These are phyloP conservation scores for Hylaea fasciaria DNA, from an alignment of 2,888 invertebrate species.

Conservation along the genomic window DNA sequence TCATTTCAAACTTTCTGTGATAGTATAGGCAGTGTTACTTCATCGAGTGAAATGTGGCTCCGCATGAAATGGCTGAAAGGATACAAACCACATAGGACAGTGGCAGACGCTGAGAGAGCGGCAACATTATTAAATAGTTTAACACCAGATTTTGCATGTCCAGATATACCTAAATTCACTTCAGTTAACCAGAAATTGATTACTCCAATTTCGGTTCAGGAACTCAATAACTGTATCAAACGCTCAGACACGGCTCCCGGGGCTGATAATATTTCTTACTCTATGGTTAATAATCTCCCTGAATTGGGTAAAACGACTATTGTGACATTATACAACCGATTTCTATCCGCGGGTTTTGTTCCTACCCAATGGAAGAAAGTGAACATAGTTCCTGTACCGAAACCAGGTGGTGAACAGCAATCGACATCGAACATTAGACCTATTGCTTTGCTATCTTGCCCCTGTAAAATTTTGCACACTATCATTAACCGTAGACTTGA, in stretches of 20 bases:
- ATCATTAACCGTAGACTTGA: neutral
- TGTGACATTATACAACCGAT: neutral
- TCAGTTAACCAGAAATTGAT: neutral
- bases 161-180: neutral
- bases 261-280: neutral
- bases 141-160: conserved; percentile 2
- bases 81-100: neutral
- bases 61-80: conserved; percentile 8
- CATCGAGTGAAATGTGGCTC: conserved; percentile 6
- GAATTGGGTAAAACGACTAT: neutral
- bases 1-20: neutral
- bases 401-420: neutral
- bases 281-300: conserved; percentile 5
- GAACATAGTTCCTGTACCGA: conserved; percentile 10
- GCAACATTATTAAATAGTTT: neutral
- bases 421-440: neutral
- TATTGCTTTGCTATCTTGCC: neutral
- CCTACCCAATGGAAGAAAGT: conserved; percentile 3
- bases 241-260: conserved; percentile 1
- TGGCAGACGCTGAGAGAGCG: neutral
- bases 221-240: conserved; percentile 10
- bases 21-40: neutral
- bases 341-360: neutral
- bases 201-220: conserved; percentile 1
- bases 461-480: neutral